Base-by-base conservation (phyloP, 2,797 vertebrate species). In the Vespertilio murinus region DNA sequence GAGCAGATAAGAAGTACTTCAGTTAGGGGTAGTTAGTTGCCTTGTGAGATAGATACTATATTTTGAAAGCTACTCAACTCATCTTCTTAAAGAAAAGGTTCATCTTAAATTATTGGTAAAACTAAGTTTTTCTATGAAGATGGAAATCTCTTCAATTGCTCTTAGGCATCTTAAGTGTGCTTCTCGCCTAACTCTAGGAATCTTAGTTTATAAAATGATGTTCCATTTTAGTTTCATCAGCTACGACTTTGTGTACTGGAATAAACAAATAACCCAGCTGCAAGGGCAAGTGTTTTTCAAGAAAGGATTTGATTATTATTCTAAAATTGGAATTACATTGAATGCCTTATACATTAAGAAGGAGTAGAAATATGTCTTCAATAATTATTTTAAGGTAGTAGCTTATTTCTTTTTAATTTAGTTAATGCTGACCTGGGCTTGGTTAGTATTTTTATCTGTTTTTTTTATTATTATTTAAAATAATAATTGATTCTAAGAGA, bases 61-160 rank as follows among this genome's bases (percentile, higher is more conserved):
- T 74, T 96, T 82, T 89, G 73, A 90, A 90, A 94, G 61, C 33
- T 79, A 22, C 14, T 30, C 33, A 61, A 61, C 59, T 61, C 25
- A 59, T 59, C 28, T 30, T 45, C 8, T 85, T 87, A 73, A 84
- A 47, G 67, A 80, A 6, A 83, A 90, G 17, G 22, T 80, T 88
- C 6, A 52, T 96, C 84, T 87, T 90, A 69, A 92, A 88, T 80
- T 87, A 12, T 52, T 73, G 42, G 6, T n/a, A 38, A 61, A 83
- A 25, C 69, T 64, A 35, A 81, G 7, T 82, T 70, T 93, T 89
- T 90, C 23, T 90, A 78, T 64, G 30, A 77, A 22, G 83, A 49
- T 13, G 1, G 70, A 47, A 69, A 17, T 94, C 52, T 91, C 28
- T 85, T 12, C 71, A 45, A 5, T 77, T 95, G n/a, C 65, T 88